phyloP scores from a whole-genome alignment of 1,140 invertebrate species.

The Drosophila baimaii region DNA sequence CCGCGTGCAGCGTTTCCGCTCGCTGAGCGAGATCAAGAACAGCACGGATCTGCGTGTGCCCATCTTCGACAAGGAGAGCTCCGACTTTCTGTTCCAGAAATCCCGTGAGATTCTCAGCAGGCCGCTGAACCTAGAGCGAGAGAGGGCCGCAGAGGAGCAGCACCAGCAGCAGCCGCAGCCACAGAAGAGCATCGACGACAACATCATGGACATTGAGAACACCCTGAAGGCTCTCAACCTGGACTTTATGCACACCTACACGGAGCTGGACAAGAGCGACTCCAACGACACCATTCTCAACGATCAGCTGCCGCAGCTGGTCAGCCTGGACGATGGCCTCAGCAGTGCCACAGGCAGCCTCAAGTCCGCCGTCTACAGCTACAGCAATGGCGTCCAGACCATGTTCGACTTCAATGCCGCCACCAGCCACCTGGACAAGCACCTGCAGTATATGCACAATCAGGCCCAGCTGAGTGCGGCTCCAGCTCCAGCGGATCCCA shows the following conservation, averaged over 20 bases:
- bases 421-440: slow-evolving; percentile 80
- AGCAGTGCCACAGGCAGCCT: slow-evolving; percentile 78
- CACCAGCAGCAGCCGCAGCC: slow-evolving; percentile 40
- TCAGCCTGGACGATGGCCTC: slow-evolving; percentile 78
- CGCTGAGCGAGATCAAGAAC: slow-evolving; percentile 83
- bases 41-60: slow-evolving; percentile 86
- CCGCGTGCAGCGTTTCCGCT: slow-evolving; percentile 85
- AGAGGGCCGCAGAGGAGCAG: background rate
- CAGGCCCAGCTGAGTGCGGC: slow-evolving; percentile 62
- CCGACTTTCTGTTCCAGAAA: slow-evolving; percentile 90
- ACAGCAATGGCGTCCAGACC: slow-evolving; percentile 80
- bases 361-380: slow-evolving; percentile 80
- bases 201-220: slow-evolving; percentile 84
- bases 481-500: slow-evolving; percentile 35
- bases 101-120: slow-evolving; percentile 88
- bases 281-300: slow-evolving; percentile 83
- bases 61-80: slow-evolving; percentile 89
- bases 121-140: slow-evolving; percentile 84
- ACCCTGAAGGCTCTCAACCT: slow-evolving; percentile 81
- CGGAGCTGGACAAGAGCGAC: slow-evolving; percentile 83
- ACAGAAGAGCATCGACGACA: slow-evolving; percentile 71
- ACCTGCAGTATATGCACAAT: slow-evolving; percentile 81
- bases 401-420: slow-evolving; percentile 83
- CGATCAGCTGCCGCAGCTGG: slow-evolving; percentile 72
- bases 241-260: slow-evolving; percentile 84